A percentile compares a stretch with the other conserved stretches of the same genome.
phyloP scores from a whole-genome alignment of 2,113 vertebrate species.

The Datnioides undecimradiatus region DNA sequence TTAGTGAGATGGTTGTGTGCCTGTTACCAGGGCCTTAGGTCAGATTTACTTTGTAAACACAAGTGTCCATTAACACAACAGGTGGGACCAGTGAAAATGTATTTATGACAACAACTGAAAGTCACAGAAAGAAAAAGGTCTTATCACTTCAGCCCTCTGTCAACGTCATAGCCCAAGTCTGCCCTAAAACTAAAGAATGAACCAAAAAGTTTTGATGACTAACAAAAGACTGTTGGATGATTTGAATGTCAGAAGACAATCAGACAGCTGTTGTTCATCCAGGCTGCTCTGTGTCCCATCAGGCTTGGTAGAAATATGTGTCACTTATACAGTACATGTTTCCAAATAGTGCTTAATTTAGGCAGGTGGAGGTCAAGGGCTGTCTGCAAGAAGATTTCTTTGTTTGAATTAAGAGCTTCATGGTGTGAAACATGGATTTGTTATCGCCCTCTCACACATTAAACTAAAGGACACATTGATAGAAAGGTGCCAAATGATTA shows the following conservation, averaged over 20 bases:
- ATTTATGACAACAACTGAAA: neutral
- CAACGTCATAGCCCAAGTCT: too few species aligned
- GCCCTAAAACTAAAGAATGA: too few species aligned
- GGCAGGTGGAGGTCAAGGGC: neutral
- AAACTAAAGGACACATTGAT: neutral
- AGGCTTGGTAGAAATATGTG: neutral
- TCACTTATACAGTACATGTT: neutral
- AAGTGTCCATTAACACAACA: neutral
- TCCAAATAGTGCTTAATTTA: neutral
- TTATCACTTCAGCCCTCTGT: too few species aligned
- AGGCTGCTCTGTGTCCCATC: neutral
- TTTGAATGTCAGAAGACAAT: neutral
- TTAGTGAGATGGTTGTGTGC: neutral
- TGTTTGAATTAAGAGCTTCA: neutral
- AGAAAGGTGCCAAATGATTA: neutral
- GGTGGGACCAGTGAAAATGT: neutral
- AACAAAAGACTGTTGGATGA: too few species aligned
- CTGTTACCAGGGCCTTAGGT: conserved; percentile 2
- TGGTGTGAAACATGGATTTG: neutral
- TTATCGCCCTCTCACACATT: neutral
- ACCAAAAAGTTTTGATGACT: too few species aligned
- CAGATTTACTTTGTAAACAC: conserved; percentile 51
- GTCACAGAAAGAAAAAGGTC: neutral
- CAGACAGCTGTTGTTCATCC: neutral
- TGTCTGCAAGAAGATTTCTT: too few species aligned